phyloP scores from a whole-genome alignment of 2,113 vertebrate genomes.

The Tylochromis polylepis region DNA sequence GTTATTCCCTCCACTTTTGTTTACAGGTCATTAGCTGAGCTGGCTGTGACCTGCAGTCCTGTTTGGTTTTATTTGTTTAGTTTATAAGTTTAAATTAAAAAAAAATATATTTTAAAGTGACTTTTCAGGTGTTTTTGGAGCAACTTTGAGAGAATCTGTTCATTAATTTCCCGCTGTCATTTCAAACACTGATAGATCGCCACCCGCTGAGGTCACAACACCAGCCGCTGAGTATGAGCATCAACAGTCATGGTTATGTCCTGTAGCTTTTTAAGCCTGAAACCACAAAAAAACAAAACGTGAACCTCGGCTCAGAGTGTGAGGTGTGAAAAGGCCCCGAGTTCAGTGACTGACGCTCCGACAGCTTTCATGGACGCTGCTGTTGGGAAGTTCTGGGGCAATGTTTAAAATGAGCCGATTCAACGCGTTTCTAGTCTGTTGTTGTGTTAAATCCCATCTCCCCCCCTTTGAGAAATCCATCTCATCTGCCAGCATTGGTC shows the following conservation, averaged over 20 bases:
- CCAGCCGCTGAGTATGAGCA: background rate
- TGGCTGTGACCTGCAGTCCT: too few relatives aligned
- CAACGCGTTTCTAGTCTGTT: background rate
- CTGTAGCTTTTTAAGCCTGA: background rate
- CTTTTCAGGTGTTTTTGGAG: background rate
- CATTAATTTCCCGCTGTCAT: background rate
- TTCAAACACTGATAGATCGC: background rate
- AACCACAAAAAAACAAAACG: background rate
- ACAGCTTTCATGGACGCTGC: background rate
- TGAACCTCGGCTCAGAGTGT: background rate
- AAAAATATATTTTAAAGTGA: too few relatives aligned
- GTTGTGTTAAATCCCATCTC: background rate
- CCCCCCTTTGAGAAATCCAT: background rate
- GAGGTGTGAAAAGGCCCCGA: background rate
- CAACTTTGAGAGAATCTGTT: background rate
- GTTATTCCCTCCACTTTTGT: too few relatives aligned
- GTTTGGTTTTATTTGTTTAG: too few relatives aligned
- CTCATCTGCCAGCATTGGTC: background rate
- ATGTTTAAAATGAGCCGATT: background rate
- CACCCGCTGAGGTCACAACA: background rate
- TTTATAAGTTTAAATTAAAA: too few relatives aligned
- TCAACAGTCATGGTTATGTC: accelerated
- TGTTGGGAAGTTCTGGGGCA: background rate
- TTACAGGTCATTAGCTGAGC: too few relatives aligned
- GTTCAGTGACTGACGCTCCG: background rate